Evolutionary conservation across 2,797 vertebrate species (phyloP).

Genomic region (Danionella dracula): DNA sequence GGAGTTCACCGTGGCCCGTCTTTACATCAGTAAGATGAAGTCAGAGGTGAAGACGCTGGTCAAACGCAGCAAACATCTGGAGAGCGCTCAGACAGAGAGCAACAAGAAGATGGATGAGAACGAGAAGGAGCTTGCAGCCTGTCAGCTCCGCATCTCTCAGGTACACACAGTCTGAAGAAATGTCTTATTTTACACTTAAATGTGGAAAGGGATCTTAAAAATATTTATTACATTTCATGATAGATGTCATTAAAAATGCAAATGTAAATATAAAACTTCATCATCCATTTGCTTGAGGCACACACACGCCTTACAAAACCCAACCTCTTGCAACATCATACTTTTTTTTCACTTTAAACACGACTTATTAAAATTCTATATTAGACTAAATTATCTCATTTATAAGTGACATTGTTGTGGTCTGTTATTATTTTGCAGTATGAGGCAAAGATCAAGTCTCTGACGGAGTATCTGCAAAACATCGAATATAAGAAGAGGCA

Average conservation of each 20-base stretch:
- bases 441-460: constrained; percentile 82
- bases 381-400: too few species aligned
- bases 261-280: too few species aligned
- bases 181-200: too few species aligned
- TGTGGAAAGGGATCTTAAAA: too few species aligned
- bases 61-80: constrained; percentile 81
- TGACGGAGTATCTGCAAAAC: constrained; percentile 85
- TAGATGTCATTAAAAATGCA: too few species aligned
- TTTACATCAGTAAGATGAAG: constrained; percentile 87
- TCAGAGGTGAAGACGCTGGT: constrained; percentile 85
- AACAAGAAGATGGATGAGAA: constrained; percentile 84
- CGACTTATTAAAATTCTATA: too few species aligned
- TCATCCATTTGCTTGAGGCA: too few species aligned
- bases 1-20: constrained; percentile 80
- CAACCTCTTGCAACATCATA: too few species aligned
- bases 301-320: too few species aligned
- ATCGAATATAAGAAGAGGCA: constrained; percentile 81
- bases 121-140: constrained; percentile 79
- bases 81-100: constrained; percentile 76
- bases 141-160: constrained; percentile 82
- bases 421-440: constrained; percentile 58
- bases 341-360: too few species aligned
- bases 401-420: neutral
- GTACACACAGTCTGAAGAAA: too few species aligned
- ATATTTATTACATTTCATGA: too few species aligned